These are phyloP conservation scores for Cerastis leucographa DNA, from an alignment of 2,888 invertebrate species.

Conservation along the genomic window DNA sequence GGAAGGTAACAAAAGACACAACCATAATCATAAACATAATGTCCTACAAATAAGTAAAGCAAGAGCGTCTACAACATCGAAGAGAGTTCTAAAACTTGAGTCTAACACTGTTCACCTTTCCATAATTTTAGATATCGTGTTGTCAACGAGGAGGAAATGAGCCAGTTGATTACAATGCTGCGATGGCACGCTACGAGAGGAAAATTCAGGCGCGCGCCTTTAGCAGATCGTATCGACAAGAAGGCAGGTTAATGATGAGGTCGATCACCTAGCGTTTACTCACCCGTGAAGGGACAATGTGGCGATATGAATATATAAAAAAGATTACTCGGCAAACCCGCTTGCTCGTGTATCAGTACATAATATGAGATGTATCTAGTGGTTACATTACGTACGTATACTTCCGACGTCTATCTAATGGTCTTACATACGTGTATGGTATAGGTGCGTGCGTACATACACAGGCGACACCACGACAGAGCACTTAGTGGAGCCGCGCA, in stretches of 20 bases:
- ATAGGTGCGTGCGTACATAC: conserved; percentile 68
- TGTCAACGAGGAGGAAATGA: conserved; percentile 65
- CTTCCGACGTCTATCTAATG: conserved; percentile 72
- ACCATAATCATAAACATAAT: conserved; percentile 30
- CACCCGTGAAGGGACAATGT: conserved; percentile 61
- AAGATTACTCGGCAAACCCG: conserved; percentile 50
- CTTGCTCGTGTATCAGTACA: conserved; percentile 40
- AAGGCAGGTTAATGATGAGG: conserved; percentile 65
- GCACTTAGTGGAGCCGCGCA: conserved; percentile 87
- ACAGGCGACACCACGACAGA: conserved; percentile 84
- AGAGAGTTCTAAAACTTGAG: conserved; percentile 36
- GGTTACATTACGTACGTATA: conserved; percentile 57
- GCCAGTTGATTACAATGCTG: conserved; percentile 65
- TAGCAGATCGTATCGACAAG: conserved; percentile 61
- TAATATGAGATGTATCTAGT: conserved; percentile 48
- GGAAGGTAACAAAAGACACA: conserved; percentile 30
- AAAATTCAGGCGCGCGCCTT: conserved; percentile 59
- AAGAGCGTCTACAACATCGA: conserved; percentile 25
- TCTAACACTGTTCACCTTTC: conserved; percentile 52
- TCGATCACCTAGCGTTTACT: conserved; percentile 65
- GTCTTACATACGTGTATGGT: conserved; percentile 68
- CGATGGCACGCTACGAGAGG: conserved; percentile 54
- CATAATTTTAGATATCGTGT: conserved; percentile 59
- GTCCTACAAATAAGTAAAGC: conserved; percentile 42
- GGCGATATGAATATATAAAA: conserved; percentile 58